These are phyloP conservation scores for Dinomys branickii DNA, from an alignment of 2,113 vertebrate species.

Conservation along the genomic window DNA sequence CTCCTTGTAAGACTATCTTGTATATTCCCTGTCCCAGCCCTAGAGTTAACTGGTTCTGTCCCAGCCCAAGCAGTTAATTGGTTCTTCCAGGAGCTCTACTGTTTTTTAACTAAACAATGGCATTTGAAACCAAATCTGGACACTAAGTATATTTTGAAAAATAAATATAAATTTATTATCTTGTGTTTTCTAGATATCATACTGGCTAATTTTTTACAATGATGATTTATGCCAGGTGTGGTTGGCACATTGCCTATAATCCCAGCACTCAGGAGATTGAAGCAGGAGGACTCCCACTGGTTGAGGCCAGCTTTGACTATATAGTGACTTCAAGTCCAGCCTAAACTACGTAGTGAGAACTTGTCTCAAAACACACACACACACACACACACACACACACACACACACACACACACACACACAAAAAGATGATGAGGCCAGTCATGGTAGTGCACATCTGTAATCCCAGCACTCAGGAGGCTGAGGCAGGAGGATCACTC, in stretches of 20 bases:
- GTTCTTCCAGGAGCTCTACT: neutral
- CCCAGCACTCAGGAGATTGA: neutral
- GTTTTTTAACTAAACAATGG: neutral
- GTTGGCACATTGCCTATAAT: neutral
- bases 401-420: too few species aligned
- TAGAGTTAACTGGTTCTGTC: neutral
- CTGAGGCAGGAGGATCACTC: too few species aligned
- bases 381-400: too few species aligned
- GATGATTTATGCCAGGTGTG: neutral
- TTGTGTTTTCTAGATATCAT: neutral
- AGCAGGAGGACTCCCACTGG: too few species aligned
- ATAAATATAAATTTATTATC: neutral
- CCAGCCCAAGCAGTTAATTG: neutral
- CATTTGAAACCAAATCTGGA: too few species aligned
- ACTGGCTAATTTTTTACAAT: neutral
- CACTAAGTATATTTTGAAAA: neutral
- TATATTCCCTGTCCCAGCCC: neutral
- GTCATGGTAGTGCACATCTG: too few species aligned
- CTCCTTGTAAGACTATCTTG: neutral
- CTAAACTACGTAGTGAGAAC: too few species aligned
- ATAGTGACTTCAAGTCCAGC: too few species aligned
- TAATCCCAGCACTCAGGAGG: too few species aligned
- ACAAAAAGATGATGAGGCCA: too few species aligned
- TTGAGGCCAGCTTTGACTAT: neutral
- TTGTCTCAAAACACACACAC: too few species aligned